These are phyloP conservation scores for Pegoplata infirma DNA, from an alignment of 2,888 invertebrate species.

Conservation along the genomic window DNA sequence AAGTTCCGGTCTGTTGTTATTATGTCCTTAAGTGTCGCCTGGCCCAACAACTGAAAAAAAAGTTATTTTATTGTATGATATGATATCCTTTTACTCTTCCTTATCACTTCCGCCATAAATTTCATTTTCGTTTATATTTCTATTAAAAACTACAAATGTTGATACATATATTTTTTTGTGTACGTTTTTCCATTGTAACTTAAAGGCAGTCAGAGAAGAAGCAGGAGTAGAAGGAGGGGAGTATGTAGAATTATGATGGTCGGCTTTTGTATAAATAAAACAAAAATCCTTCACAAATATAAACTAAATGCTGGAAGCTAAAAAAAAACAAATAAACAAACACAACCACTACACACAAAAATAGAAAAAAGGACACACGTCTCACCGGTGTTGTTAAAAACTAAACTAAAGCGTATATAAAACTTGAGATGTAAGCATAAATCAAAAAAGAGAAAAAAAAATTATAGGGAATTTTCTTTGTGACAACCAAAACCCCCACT, in stretches of 20 bases:
- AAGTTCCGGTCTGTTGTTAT: conserved; percentile 53
- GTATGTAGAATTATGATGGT: conserved; percentile 49
- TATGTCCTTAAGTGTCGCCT: conserved; percentile 49
- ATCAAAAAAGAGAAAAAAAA: conserved; percentile 54
- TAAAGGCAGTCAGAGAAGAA: neutral
- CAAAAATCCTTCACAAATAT: conserved; percentile 29
- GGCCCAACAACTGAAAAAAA: no score
- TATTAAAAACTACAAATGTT: conserved; percentile 71
- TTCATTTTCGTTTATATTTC: conserved; percentile 75
- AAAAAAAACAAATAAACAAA: neutral
- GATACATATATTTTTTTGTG: conserved; percentile 52
- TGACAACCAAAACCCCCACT: conserved; percentile 44
- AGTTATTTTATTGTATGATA: conserved; percentile 26
- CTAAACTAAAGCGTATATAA: conserved; percentile 40
- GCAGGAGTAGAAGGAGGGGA: neutral
- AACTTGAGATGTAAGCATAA: conserved; percentile 50
- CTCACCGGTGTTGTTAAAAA: conserved; percentile 56
- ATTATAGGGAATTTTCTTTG: conserved; percentile 31
- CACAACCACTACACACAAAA: neutral
- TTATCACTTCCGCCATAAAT: conserved; percentile 78
- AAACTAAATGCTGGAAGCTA: conserved; percentile 19
- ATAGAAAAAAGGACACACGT: conserved; percentile 47
- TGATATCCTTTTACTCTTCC: conserved; percentile 65
- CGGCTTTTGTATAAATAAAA: neutral
- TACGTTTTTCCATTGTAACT: neutral